These are phyloP conservation scores for Dromius quadrimaculatus DNA, from an alignment of 2,888 invertebrate genomes.

Conservation along the genomic window DNA sequence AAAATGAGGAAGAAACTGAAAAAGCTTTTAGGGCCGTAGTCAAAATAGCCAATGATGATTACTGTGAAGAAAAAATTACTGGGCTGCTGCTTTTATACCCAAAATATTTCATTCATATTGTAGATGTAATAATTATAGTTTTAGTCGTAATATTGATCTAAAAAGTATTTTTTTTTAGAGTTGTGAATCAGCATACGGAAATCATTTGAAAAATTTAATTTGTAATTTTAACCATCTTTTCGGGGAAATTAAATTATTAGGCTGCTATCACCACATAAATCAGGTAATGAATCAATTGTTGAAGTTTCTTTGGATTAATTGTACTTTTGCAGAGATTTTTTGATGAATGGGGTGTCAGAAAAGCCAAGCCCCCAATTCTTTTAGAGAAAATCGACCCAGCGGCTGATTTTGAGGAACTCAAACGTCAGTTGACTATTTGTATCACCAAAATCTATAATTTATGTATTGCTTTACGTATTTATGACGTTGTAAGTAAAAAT, in stretches of 20 bases:
- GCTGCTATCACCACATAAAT: constrained; percentile 67
- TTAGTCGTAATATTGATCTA: background rate
- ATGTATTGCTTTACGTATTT: constrained; percentile 17
- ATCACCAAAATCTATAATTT: constrained; percentile 56
- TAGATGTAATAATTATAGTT: constrained; percentile 59
- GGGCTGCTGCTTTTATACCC: constrained; percentile 55
- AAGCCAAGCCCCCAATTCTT: constrained; percentile 67
- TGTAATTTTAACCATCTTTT: constrained; percentile 58
- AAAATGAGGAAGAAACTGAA: constrained; percentile 62
- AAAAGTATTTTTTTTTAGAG: constrained; percentile 61
- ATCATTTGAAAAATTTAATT: constrained; percentile 66
- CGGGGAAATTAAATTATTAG: constrained; percentile 65
- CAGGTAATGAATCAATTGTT: constrained; percentile 60
- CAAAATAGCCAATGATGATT: constrained; percentile 56
- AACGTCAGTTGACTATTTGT: constrained; percentile 53
- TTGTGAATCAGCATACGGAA: constrained; percentile 68
- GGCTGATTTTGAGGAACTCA: constrained; percentile 52
- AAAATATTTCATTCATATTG: constrained; percentile 56
- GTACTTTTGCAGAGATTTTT: constrained; percentile 54
- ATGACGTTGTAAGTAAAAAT: constrained; percentile 17
- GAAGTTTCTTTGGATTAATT: background rate
- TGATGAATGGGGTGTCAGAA: constrained; percentile 54
- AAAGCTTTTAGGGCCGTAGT: constrained; percentile 63
- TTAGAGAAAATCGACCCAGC: constrained; percentile 66
- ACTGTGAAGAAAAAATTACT: constrained; percentile 55